phyloP scores from a whole-genome alignment of 2,888 invertebrate species.

The Drepanosiphum platanoidis region DNA sequence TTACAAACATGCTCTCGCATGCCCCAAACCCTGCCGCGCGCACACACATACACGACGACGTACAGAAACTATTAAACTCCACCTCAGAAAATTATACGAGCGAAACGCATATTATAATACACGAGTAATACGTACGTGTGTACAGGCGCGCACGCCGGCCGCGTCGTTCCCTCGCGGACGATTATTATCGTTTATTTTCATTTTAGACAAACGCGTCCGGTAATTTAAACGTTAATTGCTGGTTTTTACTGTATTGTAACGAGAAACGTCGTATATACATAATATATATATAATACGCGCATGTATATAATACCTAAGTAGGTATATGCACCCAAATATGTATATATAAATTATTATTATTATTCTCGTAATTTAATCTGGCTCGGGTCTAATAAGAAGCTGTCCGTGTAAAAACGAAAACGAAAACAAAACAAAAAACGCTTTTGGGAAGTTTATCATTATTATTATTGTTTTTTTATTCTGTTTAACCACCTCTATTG shows the following conservation, averaged over 20 bases:
- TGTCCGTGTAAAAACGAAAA: conserved; percentile 8
- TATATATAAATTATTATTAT: conserved; percentile 20
- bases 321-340: not conserved
- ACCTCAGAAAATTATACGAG: conserved; percentile 42
- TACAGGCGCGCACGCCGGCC: not conserved
- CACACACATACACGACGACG: not conserved
- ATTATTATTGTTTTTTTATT: conserved; percentile 13
- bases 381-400: conserved; percentile 34
- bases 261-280: no score
- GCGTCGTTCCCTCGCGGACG: not conserved
- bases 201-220: conserved; percentile 57
- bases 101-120: conserved; percentile 11
- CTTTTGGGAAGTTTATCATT: conserved; percentile 42
- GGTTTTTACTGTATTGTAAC: conserved; percentile 28
- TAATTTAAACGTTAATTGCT: conserved; percentile 53
- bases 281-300: not conserved
- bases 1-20: not conserved
- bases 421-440: conserved; percentile 12
- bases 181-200: conserved; percentile 18
- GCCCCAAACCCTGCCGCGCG: not conserved
- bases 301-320: not conserved
- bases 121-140: not conserved
- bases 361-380: conserved; percentile 49
- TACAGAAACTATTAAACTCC: conserved; percentile 16
- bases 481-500: conserved; percentile 32